A percentile compares a stretch with the other conserved stretches of the same genome.
Conservation (phyloP, 2,888 invertebrate species). For the Lagria hirta region DNA sequence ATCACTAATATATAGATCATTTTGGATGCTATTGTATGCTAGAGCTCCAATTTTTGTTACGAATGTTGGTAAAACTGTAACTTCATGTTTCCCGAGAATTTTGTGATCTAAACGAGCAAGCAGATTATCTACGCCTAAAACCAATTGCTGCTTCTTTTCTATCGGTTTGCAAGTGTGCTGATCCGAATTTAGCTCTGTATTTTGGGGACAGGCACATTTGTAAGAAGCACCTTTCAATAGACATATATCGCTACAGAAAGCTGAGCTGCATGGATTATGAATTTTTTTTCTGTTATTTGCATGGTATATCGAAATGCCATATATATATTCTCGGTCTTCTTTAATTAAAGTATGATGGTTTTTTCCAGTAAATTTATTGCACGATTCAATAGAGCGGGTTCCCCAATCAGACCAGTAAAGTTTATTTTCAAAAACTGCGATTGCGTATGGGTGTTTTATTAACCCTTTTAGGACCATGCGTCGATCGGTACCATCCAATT, state of each 20-base stretch:
- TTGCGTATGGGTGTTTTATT: slow-evolving; percentile 77
- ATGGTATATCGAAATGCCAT: slow-evolving; percentile 77
- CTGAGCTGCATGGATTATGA: slow-evolving; percentile 63
- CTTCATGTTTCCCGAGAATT: slow-evolving; percentile 65
- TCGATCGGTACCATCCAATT: slow-evolving; percentile 66
- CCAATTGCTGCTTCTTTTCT: slow-evolving; percentile 56
- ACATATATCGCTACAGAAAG: slow-evolving; percentile 77
- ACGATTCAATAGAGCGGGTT: slow-evolving; percentile 71
- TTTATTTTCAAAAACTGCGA: slow-evolving; percentile 84
- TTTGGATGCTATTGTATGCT: slow-evolving; percentile 64
- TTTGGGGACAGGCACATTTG: slow-evolving; percentile 76
- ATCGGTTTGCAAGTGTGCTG: slow-evolving; percentile 59
- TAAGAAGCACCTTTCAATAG: slow-evolving; percentile 62
- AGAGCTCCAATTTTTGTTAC: slow-evolving; percentile 65
- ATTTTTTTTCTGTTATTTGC: slow-evolving; percentile 57
- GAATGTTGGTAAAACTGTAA: slow-evolving; percentile 48
- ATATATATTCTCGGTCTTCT: slow-evolving; percentile 56
- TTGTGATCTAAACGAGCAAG: slow-evolving; percentile 67
- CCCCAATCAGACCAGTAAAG: slow-evolving; percentile 92
- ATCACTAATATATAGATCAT: slow-evolving; percentile 59
- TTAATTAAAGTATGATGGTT: slow-evolving; percentile 59
- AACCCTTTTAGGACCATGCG: slow-evolving; percentile 61
- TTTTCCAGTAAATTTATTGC: slow-evolving; percentile 76
- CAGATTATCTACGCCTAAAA: slow-evolving; percentile 61
- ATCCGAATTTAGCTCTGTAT: slow-evolving; percentile 62